Percentiles rank a stretch among this genome's conserved stretches.
phyloP scores from a whole-genome alignment of 1,140 invertebrate species.

The Armadillidium nasatum region DNA sequence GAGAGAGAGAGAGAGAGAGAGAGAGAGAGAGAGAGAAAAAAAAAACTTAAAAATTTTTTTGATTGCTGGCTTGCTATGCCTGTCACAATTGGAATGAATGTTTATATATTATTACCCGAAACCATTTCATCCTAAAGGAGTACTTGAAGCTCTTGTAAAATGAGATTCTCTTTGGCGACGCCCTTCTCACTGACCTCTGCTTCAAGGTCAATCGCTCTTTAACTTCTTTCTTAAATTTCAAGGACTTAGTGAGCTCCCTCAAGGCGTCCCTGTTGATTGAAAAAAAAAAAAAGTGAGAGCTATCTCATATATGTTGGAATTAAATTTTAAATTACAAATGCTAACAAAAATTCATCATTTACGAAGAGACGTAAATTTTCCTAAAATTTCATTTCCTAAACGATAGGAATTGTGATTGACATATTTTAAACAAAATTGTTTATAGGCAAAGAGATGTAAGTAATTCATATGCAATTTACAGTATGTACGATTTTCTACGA shows the following conservation, averaged over 20 bases:
- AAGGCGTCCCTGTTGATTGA: not conserved
- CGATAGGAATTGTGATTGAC: no score
- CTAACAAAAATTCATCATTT: no score
- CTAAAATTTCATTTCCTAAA: no score
- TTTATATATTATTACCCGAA: not conserved
- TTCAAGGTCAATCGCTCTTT: not conserved
- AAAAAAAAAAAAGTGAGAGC: not conserved
- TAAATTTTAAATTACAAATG: not conserved
- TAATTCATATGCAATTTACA: no score
- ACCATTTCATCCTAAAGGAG: not conserved
- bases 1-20: no score
- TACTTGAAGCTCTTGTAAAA: not conserved
- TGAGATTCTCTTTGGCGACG: not conserved
- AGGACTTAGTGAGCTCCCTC: constrained; percentile 3
- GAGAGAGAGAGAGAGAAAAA: no score
- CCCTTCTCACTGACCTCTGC: not conserved
- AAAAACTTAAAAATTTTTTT: no score
- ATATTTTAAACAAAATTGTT: no score
- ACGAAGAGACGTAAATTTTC: no score
- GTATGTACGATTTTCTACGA: no score
- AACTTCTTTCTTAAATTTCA: not conserved
- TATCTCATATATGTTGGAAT: not conserved
- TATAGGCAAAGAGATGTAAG: no score
- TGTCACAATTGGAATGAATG: not conserved
- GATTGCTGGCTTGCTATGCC: not conserved